Conservation (phyloP, 35 echinoderm and acorn worm genomes). For the Heliocidaris erythrogramma region DNA sequence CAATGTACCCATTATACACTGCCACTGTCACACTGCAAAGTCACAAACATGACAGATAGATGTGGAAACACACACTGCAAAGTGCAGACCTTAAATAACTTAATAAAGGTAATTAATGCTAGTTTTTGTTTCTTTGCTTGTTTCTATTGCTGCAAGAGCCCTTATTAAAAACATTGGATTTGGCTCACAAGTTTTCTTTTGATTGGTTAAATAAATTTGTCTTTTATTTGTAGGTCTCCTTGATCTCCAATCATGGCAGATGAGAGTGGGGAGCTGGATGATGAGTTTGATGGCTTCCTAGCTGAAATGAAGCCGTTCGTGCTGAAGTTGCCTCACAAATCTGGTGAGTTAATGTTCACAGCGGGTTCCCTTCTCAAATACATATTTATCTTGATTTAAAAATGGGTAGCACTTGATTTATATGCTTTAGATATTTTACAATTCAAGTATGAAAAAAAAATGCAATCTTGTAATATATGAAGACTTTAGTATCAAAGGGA, state of each 20-base stretch:
- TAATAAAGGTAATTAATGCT: too few species aligned
- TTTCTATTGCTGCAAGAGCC: too few species aligned
- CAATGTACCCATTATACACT: too few species aligned
- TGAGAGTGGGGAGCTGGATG: slow-evolving; percentile 64
- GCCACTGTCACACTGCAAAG: too few species aligned
- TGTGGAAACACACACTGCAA: too few species aligned
- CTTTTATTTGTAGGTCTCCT: not conserved
- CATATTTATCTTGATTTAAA: not conserved
- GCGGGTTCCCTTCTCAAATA: not conserved
- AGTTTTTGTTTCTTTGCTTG: too few species aligned
- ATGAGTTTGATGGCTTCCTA: slow-evolving; percentile 87
- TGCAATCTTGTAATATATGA: not conserved
- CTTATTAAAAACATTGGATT: too few species aligned
- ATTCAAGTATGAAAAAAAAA: not conserved
- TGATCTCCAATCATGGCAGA: slow-evolving; percentile 33
- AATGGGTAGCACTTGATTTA: too few species aligned
- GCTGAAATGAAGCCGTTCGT: slow-evolving; percentile 93
- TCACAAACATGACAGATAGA: too few species aligned
- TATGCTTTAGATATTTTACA: not conserved
- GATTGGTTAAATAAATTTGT: too few species aligned
- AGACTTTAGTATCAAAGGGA: not conserved
- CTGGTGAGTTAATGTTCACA: slow-evolving; percentile 59
- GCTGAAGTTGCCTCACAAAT: slow-evolving; percentile 80
- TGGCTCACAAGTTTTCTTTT: too few species aligned
- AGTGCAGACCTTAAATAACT: too few species aligned